These are phyloP conservation scores for Cuniculus paca DNA, from an alignment of 2,797 vertebrate genomes.

Conservation along the genomic window DNA sequence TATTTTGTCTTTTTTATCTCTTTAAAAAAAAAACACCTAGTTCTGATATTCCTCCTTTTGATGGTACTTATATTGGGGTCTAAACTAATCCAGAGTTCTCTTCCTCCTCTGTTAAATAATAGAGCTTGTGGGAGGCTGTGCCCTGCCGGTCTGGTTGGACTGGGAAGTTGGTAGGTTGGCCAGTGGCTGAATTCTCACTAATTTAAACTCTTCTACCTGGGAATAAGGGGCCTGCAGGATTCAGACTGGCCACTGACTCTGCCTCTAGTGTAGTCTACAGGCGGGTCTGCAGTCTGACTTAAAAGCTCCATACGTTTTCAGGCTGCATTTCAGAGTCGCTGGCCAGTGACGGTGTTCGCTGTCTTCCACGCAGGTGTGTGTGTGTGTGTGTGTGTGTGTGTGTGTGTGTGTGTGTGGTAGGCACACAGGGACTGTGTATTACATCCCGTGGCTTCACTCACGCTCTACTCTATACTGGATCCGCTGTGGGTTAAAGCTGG, in stretches of 20 bases:
- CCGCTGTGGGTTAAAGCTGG: not conserved
- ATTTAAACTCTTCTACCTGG: not conserved
- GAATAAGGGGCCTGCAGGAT: not conserved
- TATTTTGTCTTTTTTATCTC: too few species aligned
- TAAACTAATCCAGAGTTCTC: not conserved
- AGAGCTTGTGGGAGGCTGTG: not conserved
- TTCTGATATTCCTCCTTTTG: not conserved
- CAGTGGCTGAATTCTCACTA: not conserved
- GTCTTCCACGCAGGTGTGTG: not conserved
- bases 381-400: too few species aligned
- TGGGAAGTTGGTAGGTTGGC: not conserved
- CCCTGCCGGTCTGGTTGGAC: not conserved
- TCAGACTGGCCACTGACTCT: not conserved
- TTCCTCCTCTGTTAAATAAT: not conserved
- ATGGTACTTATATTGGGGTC: not conserved
- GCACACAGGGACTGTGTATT: not conserved
- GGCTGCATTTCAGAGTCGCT: not conserved
- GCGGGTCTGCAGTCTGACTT: not conserved
- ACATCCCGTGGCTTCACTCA: too few species aligned
- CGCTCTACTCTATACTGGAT: too few species aligned
- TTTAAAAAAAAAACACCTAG: too few species aligned
- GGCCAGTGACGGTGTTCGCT: too few species aligned
- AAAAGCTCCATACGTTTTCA: not conserved
- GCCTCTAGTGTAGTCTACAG: not conserved
- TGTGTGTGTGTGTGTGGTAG: too few species aligned